phyloP scores from a whole-genome alignment of 2,888 invertebrate species.

The Globia sparganii region DNA sequence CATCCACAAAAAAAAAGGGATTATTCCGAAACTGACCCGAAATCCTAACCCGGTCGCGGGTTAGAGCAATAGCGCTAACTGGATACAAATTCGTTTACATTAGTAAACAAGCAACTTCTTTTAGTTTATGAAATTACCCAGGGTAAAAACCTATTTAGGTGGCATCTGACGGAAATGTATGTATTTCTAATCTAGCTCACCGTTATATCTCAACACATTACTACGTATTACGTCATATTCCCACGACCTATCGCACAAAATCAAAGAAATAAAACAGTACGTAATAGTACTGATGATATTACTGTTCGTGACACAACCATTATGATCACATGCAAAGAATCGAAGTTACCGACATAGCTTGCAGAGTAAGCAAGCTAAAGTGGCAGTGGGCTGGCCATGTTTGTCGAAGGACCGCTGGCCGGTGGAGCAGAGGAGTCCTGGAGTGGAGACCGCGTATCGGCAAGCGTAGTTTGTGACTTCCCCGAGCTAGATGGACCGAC shows the following conservation, averaged over 20 bases:
- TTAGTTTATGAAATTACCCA: neutral
- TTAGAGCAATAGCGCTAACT: neutral
- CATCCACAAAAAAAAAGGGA: no score
- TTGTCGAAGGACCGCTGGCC: no score
- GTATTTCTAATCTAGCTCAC: neutral
- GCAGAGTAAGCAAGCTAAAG: no score
- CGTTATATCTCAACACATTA: neutral
- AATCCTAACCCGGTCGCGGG: no score
- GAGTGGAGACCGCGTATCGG: no score
- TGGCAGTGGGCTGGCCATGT: no score
- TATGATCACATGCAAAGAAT: neutral
- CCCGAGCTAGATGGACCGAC: no score
- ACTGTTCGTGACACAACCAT: neutral
- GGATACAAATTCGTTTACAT: conserved; percentile 1
- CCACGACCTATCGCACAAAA: conserved; percentile 12
- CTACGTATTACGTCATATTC: conserved; percentile 1
- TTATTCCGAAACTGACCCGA: no score
- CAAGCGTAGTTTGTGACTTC: no score
- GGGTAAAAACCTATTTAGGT: neutral
- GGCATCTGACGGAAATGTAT: neutral
- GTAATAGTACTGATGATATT: neutral
- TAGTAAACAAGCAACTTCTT: no score
- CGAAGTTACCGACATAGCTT: no score
- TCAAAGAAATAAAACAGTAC: neutral
- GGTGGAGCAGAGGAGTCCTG: no score